A percentile compares a stretch with the other conserved stretches of the same genome.
Conservation (phyloP, 1,140 invertebrate species). For the Drosophila pseudoobscura region DNA sequence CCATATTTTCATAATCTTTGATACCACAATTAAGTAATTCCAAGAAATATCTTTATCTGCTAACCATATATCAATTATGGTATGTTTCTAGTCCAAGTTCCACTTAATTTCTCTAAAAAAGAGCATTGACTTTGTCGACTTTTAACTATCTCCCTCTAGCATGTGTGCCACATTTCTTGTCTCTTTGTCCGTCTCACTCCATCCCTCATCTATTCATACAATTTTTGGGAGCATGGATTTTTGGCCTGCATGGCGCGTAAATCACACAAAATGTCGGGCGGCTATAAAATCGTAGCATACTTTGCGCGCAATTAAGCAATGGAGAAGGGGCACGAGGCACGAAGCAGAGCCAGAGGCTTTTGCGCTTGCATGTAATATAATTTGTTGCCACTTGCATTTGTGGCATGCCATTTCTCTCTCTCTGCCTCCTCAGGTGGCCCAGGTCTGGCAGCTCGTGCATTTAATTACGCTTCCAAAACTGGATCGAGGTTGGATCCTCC, state of each 20-base stretch:
- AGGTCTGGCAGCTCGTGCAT: conserved; percentile 26
- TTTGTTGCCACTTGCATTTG: conserved; percentile 60
- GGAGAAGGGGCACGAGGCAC: background rate
- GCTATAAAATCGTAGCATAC: conserved; percentile 60
- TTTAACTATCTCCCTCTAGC: background rate
- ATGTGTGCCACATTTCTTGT: conserved; percentile 10
- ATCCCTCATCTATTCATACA: conserved; percentile 40
- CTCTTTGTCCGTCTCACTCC: conserved; percentile 7
- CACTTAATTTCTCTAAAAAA: background rate
- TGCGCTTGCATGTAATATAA: conserved; percentile 44
- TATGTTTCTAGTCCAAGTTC: background rate
- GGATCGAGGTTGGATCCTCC: background rate
- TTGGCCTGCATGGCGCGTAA: conserved; percentile 60
- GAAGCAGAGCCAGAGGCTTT: background rate
- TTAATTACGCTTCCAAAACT: conserved; percentile 54
- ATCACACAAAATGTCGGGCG: conserved; percentile 69
- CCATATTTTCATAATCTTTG: too few relatives aligned
- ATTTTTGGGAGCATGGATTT: conserved; percentile 35
- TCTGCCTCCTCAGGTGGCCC: background rate
- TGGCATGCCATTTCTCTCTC: conserved; percentile 36
- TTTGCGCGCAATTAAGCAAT: conserved; percentile 50
- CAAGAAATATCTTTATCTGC: too few relatives aligned
- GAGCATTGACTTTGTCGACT: conserved; percentile 5
- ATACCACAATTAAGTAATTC: too few relatives aligned
- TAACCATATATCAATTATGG: too few relatives aligned